Conservation (phyloP, 2,888 invertebrate genomes). For the Toxonevra muliebris region DNA sequence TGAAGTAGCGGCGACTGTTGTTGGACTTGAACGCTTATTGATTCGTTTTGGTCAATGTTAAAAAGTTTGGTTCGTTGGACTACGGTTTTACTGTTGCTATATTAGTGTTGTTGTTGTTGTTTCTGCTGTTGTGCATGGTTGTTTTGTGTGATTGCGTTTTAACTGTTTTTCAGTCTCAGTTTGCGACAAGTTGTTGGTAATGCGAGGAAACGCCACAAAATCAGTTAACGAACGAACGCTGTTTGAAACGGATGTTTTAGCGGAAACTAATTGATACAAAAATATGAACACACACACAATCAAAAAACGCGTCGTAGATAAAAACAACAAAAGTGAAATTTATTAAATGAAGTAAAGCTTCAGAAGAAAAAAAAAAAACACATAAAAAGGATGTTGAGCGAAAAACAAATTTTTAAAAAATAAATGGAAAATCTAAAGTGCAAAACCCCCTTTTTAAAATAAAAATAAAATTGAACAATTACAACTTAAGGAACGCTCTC, state of each 20-base stretch:
- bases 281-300: background rate
- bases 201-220: constrained; percentile 55
- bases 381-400: constrained; percentile 8
- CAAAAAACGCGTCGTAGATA: background rate
- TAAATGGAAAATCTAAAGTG: background rate
- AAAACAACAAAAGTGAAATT: constrained; percentile 54
- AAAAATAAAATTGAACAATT: constrained; percentile 25
- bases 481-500: too few species aligned
- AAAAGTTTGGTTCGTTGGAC: constrained; percentile 19
- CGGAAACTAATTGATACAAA: constrained; percentile 34
- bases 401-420: background rate
- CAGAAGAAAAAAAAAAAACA: constrained; percentile 21
- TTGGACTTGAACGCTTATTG: too few species aligned
- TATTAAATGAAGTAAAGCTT: constrained; percentile 47
- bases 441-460: background rate
- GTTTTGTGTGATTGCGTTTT: constrained; percentile 48
- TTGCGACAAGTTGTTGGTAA: constrained; percentile 46
- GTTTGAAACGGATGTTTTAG: constrained; percentile 57
- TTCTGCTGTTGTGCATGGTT: constrained; percentile 21
- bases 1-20: constrained; percentile 34
- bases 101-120: constrained; percentile 38
- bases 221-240: constrained; percentile 62
- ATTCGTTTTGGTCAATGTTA: constrained; percentile 50
- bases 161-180: constrained; percentile 46
- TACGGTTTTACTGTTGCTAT: constrained; percentile 46